These are phyloP conservation scores for Myotis yumanensis DNA, from an alignment of 2,113 vertebrate species.

Conservation along the genomic window DNA sequence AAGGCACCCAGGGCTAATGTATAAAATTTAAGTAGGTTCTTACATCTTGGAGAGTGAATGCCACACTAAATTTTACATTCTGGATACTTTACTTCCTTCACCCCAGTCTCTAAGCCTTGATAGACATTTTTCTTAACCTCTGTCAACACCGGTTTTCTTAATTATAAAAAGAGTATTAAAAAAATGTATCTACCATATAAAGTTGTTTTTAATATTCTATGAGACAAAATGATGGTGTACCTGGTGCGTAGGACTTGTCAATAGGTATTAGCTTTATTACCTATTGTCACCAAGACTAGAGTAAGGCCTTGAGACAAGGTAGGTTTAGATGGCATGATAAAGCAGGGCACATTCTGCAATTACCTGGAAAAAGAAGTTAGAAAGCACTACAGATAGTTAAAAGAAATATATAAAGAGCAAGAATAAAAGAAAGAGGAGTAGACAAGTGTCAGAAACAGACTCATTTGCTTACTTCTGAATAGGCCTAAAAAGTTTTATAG, in stretches of 20 bases:
- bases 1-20: not conserved
- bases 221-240: not conserved
- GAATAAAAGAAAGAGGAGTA: not conserved
- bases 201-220: not conserved
- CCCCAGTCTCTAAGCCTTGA: not conserved
- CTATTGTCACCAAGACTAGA: not conserved
- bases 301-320: not conserved
- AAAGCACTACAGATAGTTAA: not conserved
- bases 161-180: not conserved
- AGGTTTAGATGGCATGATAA: not conserved
- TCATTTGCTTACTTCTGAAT: not conserved
- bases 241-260: not conserved
- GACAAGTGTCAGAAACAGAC: not conserved
- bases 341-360: not conserved
- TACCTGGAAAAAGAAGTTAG: not conserved
- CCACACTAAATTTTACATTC: not conserved
- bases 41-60: not conserved
- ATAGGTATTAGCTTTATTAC: not conserved
- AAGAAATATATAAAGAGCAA: not conserved
- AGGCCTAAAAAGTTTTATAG: not conserved
- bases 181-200: not conserved
- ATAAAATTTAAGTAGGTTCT: not conserved
- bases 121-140: not conserved
- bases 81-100: not conserved
- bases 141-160: not conserved